Evolutionary conservation across 2,113 vertebrate species (phyloP), one percentile per base, ranked within the genome.

Genomic region (Delphinapterus leucas): DNA sequence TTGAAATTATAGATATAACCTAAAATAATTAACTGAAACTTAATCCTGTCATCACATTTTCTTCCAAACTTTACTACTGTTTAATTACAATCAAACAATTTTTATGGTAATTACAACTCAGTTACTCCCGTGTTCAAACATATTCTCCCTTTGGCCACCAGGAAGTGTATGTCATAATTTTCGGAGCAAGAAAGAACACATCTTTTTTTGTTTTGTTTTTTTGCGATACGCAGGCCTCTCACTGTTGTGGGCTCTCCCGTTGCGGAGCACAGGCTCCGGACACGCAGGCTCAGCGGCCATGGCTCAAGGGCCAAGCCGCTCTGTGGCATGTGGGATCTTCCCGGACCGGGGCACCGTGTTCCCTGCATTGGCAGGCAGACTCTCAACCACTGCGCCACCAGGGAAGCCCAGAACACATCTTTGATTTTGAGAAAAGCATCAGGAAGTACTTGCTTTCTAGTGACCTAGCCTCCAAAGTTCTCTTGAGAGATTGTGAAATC

Each of bases 261-360:
- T 44, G 44, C 44, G 8, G 8, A 44, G 44, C 44, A 44, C 44
- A 44, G 44, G 44, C 44, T 44, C 8, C 9, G 8, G 8, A 10
- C 44, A 8, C 8, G 44, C 44, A 44, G 44, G 44, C 44, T 44
- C 44, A 44, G 8, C 44, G 44, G 44, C 44, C 44, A 44, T 44
- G 44, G 44, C 44, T 44, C 44, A 44, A 2, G 44, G 44, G 44
- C 44, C 44, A 2, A 10, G 44, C 0, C 44, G 8, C 44, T 44
- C 44, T 0, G 0, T 0, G 44, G 44, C 44, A 44, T 10, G 44
- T 2, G 44, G 8, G 44, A 44, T 44, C 44, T 2, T 44, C 44
- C 44, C 0, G 2, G 44, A 44, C 44, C 44, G 44, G 44, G 44
- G 44, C 44, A 44, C 44, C 44, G 8, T 44, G 44, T 44, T 0